These are phyloP conservation scores for Coptodon bakossiorum DNA, from an alignment of 2,113 vertebrate genomes.

Conservation along the genomic window DNA sequence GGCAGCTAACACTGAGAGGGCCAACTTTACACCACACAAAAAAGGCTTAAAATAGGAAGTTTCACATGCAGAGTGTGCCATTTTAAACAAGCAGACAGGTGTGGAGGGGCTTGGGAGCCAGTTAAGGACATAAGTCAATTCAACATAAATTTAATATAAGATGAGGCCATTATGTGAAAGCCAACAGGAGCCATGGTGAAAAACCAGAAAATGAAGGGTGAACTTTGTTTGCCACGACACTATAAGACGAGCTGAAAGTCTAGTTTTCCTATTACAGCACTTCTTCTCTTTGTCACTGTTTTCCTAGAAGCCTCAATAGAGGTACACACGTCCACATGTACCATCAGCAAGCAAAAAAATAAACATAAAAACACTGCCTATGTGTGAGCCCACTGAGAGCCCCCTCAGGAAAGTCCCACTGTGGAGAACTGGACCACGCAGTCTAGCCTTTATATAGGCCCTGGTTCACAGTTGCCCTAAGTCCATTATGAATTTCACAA, in stretches of 20 bases:
- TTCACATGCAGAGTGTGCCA: slow-evolving; percentile 24
- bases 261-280: not conserved
- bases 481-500: slow-evolving; percentile 76
- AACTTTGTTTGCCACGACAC: not conserved
- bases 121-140: not conserved
- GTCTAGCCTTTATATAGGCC: slow-evolving; percentile 58
- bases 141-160: not conserved
- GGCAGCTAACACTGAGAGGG: slow-evolving; percentile 30
- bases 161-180: not conserved
- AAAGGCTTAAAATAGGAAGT: slow-evolving; percentile 15
- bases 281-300: not conserved
- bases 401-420: slow-evolving; percentile 39
- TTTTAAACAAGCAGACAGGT: slow-evolving; percentile 42
- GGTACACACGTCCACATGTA: not conserved
- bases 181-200: not conserved
- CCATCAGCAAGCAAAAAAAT: slow-evolving; percentile 5
- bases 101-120: not conserved
- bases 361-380: slow-evolving; percentile 30
- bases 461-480: slow-evolving; percentile 62
- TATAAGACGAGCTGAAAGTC: not conserved
- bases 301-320: not conserved
- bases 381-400: slow-evolving; percentile 41
- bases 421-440: slow-evolving; percentile 50
- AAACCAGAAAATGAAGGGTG: not conserved
- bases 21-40: slow-evolving; percentile 16